Evolutionary conservation across 2,113 vertebrate genomes (phyloP), one percentile per base, ranked within the genome.

Genomic region (Vimba vimba): DNA sequence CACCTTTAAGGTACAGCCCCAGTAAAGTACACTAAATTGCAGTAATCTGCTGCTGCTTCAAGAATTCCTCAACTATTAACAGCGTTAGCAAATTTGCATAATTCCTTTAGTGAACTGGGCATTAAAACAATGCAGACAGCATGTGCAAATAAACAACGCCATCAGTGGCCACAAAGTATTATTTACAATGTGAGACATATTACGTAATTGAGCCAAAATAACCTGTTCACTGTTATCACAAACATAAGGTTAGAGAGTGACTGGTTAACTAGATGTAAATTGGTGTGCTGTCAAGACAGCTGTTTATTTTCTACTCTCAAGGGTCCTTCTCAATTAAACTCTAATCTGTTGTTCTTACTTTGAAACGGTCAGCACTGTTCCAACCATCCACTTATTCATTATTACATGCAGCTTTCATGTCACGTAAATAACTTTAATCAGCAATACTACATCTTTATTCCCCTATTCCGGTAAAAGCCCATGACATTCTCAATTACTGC

Each of bases 381-480:
- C 83, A 85, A 77, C 59, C 30, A 80, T 60, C 50, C 36, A 64
- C 80, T 88, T 85, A 50, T 43, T 74, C 86, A 83, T 83, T 6
- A 73, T 75, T 84, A 75, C 64, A 77, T 79, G 50, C 57, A 45
- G 55, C 87, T 60, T 82, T 85, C 64, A 82, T 50, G 59, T 50
- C 75, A 80, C 6, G 23, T 79, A 85, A 88, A 89, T 85, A 85
- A 79, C 59, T 82, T 47, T 17, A 82, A 69, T 73, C 60, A 73
- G 55, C 71, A 73, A 60, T 52, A 39, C 30, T 30, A 39, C 19
- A 36, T 89, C 82, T 89, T 86, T 36, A 82, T 82, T 83, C 50
- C 30, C 33, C 68, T 74, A 39, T 83, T 83, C 82, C 68, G 17
- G 78, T 87, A 76, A 85, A 89, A 89, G 85, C 78, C 47, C 30